Conservation (phyloP, 2,797 vertebrate genomes). For the Ispidina picta region DNA sequence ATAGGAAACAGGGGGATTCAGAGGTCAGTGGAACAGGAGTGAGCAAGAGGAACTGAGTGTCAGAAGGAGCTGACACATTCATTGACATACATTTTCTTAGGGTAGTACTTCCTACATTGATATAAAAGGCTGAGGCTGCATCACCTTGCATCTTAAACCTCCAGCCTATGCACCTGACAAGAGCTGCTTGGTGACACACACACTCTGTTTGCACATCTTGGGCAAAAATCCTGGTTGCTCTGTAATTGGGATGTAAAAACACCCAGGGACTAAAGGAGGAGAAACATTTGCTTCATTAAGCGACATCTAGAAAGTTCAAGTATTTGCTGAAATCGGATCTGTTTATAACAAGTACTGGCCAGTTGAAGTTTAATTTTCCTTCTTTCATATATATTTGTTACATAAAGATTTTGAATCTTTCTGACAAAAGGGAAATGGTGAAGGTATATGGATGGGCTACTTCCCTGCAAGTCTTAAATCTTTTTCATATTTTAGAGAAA, state of each 20-base stretch:
- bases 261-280: background rate
- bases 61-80: conserved; percentile 37
- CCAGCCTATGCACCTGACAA: background rate
- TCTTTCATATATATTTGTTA: background rate
- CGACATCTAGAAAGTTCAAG: background rate
- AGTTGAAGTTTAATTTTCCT: conserved; percentile 19
- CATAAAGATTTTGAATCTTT: background rate
- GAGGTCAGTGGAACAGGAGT: background rate
- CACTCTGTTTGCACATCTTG: background rate
- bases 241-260: background rate
- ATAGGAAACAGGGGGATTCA: conserved; percentile 30
- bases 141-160: background rate
- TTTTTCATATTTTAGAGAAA: conserved; percentile 30
- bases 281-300: background rate
- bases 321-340: background rate
- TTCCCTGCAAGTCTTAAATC: conserved; percentile 1
- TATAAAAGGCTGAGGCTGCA: background rate
- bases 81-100: background rate
- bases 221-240: background rate
- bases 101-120: background rate
- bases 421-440: background rate
- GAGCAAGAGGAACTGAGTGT: conserved; percentile 21
- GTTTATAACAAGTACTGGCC: background rate
- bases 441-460: background rate
- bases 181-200: background rate